These are phyloP conservation scores for Paradisaea rubra DNA, from an alignment of 2,113 vertebrate species.

Conservation along the genomic window DNA sequence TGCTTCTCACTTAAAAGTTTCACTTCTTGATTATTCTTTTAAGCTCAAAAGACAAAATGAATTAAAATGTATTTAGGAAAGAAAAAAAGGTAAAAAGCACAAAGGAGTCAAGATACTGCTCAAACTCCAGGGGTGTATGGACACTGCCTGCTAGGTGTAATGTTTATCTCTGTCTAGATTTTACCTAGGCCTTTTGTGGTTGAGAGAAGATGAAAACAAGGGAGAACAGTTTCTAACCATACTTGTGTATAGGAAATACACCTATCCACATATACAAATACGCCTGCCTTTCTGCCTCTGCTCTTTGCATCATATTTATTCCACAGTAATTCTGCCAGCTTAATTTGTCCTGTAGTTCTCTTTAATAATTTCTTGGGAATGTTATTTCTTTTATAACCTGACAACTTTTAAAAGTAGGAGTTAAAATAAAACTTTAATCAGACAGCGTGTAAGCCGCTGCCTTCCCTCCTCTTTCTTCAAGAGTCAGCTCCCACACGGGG, in stretches of 20 bases:
- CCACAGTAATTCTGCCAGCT: neutral
- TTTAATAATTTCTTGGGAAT: neutral
- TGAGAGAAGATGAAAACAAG: neutral
- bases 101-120: neutral
- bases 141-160: neutral
- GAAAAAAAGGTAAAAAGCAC: neutral
- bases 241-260: neutral
- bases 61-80: neutral
- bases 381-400: neutral
- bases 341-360: neutral
- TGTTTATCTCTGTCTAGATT: neutral
- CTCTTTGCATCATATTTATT: neutral
- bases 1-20: neutral
- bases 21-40: neutral
- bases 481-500: neutral
- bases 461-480: neutral
- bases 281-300: neutral
- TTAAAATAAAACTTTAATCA: neutral
- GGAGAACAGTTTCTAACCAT: neutral
- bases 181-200: neutral
- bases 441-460: neutral
- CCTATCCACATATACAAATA: no score
- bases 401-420: neutral
- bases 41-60: neutral
- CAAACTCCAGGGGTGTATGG: neutral